Conservation (phyloP, 2,888 invertebrate genomes). For the Phrixothrix hirtus region DNA sequence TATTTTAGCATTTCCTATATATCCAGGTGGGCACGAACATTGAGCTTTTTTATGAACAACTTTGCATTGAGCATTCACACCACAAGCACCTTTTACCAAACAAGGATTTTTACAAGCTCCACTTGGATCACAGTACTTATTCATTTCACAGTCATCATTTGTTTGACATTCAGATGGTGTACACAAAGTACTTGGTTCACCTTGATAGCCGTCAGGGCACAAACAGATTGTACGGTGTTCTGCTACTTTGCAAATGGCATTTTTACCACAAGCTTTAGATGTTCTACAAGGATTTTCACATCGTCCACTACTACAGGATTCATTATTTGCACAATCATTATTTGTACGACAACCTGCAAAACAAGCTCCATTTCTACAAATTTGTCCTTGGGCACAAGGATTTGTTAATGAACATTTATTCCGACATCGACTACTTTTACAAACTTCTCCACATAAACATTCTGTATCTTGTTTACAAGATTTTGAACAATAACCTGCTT, state of each 20-base stretch:
- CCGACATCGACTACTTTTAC: conserved; percentile 73
- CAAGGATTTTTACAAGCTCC: conserved; percentile 85
- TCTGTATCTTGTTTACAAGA: conserved; percentile 68
- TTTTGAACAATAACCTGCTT: conserved; percentile 76
- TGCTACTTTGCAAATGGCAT: conserved; percentile 77
- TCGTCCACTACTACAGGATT: conserved; percentile 71
- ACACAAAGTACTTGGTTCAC: conserved; percentile 77
- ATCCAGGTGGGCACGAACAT: conserved; percentile 76
- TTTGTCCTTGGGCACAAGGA: conserved; percentile 74
- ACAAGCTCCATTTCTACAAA: conserved; percentile 74
- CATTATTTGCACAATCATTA: conserved; percentile 76
- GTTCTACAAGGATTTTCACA: conserved; percentile 73
- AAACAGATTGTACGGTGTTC: conserved; percentile 84
- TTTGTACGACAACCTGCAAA: conserved; percentile 79
- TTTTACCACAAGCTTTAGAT: conserved; percentile 74
- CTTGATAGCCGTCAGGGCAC: conserved; percentile 84
- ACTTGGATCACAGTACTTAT: conserved; percentile 71
- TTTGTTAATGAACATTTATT: conserved; percentile 70
- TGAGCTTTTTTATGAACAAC: conserved; percentile 76
- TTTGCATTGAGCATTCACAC: conserved; percentile 82
- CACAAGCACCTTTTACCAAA: conserved; percentile 74
- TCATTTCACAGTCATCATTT: conserved; percentile 76
- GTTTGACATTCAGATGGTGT: conserved; percentile 75
- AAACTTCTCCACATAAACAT: conserved; percentile 83
- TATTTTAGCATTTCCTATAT: conserved; percentile 69